Evolutionary conservation across 2,113 vertebrate species (phyloP).

Genomic region (Carlito syrichta): DNA sequence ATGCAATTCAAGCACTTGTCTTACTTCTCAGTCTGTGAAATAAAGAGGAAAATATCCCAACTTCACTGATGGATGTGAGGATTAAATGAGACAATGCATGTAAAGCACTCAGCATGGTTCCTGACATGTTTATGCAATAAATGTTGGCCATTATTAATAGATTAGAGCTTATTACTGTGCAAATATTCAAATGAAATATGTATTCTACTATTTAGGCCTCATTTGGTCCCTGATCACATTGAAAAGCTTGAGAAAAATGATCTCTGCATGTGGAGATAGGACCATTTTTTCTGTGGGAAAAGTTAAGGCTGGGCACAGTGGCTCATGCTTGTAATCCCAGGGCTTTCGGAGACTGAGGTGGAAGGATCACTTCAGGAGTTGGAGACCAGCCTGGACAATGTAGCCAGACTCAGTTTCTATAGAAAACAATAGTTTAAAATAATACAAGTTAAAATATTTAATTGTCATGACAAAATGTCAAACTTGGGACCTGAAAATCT

Average conservation of each 20-base stretch:
- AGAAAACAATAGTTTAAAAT: not conserved
- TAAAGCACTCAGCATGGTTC: not conserved
- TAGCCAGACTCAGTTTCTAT: not conserved
- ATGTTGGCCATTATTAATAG: not conserved
- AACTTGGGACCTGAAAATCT: not conserved
- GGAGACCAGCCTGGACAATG: not conserved
- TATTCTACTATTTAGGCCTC: not conserved
- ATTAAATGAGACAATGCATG: not conserved
- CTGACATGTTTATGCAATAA: not conserved
- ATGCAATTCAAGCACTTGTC: slow-evolving; percentile 33
- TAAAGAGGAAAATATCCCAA: slow-evolving; percentile 25
- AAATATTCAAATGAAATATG: not conserved
- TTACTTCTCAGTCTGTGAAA: slow-evolving; percentile 42
- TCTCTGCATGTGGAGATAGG: not conserved
- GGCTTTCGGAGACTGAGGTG: accelerated
- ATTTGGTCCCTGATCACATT: not conserved
- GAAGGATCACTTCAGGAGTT: not conserved
- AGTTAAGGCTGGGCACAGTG: not conserved
- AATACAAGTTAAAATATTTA: not conserved
- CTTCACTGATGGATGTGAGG: not conserved
- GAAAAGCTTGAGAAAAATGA: not conserved
- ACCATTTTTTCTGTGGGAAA: not conserved
- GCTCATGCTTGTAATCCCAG: not conserved
- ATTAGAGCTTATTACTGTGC: not conserved
- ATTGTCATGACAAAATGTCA: not conserved